A percentile compares a stretch with the other conserved stretches of the same genome.
These are phyloP conservation scores for Ladona fulva DNA, from an alignment of 1,140 invertebrate genomes.

Conservation along the genomic window DNA sequence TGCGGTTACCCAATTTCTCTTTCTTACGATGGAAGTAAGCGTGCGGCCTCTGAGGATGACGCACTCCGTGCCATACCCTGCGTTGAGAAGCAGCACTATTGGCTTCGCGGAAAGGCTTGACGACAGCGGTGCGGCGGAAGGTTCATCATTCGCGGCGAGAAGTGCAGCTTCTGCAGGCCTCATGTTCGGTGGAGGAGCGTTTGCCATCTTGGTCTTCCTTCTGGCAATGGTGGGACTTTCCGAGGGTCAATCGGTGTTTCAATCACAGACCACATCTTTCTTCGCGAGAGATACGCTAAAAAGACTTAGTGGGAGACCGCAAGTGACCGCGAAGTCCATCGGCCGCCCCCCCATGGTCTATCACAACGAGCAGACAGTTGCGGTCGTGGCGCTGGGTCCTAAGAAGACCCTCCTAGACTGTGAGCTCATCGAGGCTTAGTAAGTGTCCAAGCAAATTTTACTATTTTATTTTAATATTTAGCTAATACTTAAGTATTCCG, in stretches of 20 bases:
- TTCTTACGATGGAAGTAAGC: neutral
- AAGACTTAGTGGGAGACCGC: neutral
- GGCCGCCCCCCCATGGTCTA: constrained; percentile 48
- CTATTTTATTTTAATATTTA: too few relatives aligned
- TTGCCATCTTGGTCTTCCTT: neutral
- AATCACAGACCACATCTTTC: neutral
- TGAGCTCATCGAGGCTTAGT: constrained; percentile 77
- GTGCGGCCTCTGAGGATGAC: neutral
- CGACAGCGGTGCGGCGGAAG: neutral
- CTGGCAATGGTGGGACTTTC: neutral
- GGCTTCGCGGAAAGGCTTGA: neutral
- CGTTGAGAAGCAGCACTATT: neutral
- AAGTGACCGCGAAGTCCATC: neutral
- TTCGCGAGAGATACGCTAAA: neutral
- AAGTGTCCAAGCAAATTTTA: constrained; percentile 37
- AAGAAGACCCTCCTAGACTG: constrained; percentile 57
- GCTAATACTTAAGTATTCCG: too few relatives aligned
- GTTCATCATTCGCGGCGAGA: neutral
- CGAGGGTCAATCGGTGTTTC: neutral
- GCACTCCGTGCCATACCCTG: neutral
- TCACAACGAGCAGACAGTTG: constrained; percentile 68
- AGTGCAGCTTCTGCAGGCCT: neutral
- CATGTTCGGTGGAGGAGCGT: neutral
- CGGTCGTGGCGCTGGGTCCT: constrained; percentile 59
- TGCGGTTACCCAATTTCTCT: too few relatives aligned